phyloP scores from a whole-genome alignment of 1,140 invertebrate genomes.

The Mycetomoellerius zeteki region DNA sequence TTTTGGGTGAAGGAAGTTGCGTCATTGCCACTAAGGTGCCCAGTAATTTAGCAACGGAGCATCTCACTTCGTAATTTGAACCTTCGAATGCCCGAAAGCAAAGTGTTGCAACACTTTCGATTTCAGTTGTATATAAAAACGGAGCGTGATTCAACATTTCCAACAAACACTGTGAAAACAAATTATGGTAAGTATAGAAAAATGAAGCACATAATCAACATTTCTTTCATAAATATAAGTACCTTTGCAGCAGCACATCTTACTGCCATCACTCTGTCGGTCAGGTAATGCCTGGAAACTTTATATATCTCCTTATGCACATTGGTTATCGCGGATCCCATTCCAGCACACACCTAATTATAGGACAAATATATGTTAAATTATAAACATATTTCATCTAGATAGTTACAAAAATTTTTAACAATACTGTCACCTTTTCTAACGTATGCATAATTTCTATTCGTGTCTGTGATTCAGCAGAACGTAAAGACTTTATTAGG shows the following conservation, averaged over 20 bases:
- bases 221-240: slow-evolving; percentile 58
- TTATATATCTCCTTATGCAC: slow-evolving; percentile 98
- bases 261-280: slow-evolving; percentile 96
- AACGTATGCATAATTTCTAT: slow-evolving; percentile 99
- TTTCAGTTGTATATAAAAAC: slow-evolving; percentile 95
- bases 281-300: slow-evolving; percentile 93
- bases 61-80: slow-evolving; percentile 97
- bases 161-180: slow-evolving; percentile 90
- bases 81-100: slow-evolving; percentile 97
- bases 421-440: slow-evolving; percentile 91
- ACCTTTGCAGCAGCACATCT: slow-evolving; percentile 95
- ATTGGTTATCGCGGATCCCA: slow-evolving; percentile 95
- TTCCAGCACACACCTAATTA: slow-evolving; percentile 91
- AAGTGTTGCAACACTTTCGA: slow-evolving; percentile 95
- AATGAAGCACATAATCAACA: not conserved
- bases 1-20: slow-evolving; percentile 87
- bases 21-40: slow-evolving; percentile 95
- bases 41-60: slow-evolving; percentile 96
- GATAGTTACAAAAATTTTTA: slow-evolving; percentile 26
- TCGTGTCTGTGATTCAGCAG: slow-evolving; percentile 97
- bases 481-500: slow-evolving; percentile 96
- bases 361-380: slow-evolving; percentile 54
- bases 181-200: slow-evolving; percentile 16
- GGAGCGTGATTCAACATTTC: slow-evolving; percentile 96
- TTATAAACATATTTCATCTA: slow-evolving; percentile 11